Percentiles rank a stretch among this genome's conserved stretches.
phyloP scores from a whole-genome alignment of 92 coral and sea anemone genomes.

The Epizoanthus rinbou region DNA sequence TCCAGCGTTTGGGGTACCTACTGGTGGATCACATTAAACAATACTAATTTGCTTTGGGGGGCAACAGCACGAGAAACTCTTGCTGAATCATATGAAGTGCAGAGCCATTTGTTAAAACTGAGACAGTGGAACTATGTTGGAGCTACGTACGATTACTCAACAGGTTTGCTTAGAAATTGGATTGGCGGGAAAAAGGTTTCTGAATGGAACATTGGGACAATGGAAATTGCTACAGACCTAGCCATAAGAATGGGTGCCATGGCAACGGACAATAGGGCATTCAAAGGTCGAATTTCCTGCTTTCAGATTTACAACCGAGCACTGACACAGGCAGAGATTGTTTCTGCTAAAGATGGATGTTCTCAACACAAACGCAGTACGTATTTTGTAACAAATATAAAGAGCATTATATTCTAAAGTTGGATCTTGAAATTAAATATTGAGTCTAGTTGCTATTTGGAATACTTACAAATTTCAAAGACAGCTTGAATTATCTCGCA shows the following conservation, averaged over 20 bases:
- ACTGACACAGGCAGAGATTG: neutral
- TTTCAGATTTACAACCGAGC: slow-evolving; percentile 32
- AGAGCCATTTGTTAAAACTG: neutral
- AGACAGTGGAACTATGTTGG: slow-evolving; percentile 21
- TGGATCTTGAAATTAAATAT: neutral
- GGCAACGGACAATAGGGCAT: neutral
- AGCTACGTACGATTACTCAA: slow-evolving; percentile 22
- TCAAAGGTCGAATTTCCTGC: slow-evolving; percentile 33
- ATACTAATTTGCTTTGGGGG: neutral
- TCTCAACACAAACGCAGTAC: slow-evolving; percentile 15
- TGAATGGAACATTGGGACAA: neutral
- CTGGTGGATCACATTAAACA: neutral
- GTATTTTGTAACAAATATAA: neutral
- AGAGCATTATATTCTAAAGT: no score
- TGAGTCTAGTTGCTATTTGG: neutral
- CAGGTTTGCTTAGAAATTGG: neutral
- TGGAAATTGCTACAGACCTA: neutral
- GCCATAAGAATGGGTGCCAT: slow-evolving; percentile 7
- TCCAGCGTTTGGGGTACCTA: neutral
- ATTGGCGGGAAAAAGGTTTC: neutral
- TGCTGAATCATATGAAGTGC: neutral
- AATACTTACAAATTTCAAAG: no score
- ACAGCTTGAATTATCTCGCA: no score
- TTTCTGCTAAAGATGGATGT: slow-evolving; percentile 4
- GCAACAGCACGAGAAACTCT: neutral